Evolutionary conservation across 2,113 vertebrate genomes (phyloP), one percentile per base, ranked within the genome.

Genomic region (Prochilodus magdalenae): DNA sequence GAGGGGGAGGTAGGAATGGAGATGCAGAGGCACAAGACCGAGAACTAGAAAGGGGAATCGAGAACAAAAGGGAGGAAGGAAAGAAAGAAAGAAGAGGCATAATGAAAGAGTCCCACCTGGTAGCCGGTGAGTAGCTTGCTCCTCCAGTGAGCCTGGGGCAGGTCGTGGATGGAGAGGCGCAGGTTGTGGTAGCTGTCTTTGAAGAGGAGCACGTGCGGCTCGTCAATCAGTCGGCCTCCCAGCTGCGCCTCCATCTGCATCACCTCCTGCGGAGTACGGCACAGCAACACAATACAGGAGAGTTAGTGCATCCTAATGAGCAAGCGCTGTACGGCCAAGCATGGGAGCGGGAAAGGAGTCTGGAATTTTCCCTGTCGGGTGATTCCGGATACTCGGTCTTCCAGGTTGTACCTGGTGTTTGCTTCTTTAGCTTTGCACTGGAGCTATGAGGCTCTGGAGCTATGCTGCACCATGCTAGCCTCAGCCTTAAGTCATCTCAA

Each of bases 151-250:
- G 96, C 95, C 91, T 96, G 97, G 91, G 97, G 97, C 94, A 99
- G 96, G 65, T 99, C 97, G 0, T 99, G 98, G 92, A 99, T 95
- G 90, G 98, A 99, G 85, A 99, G 95, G 75, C 98, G 97, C 89
- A 99, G 94, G 93, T 98, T 99, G 94, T 99, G 97, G 92, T 99
- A 99, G 89, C 97, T 99, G 94, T 99, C 98, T 94, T 98, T 99
- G 94, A 99, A 99, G 91, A 98, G 96, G 87, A 99, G 93, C 82
- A 98, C 86, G 16, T 98, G 96, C 3, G 98, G 97, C 85, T 97
- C 96, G 87, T 98, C 98, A 16, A 98, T 97, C 87, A 99, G 93
- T 87, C 98, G 96, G 27, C 98, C 98, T 12, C 98, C 98, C 85
- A 98, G 94, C 93, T 99, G 98, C 86, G 95, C 96, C 91, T 99